Evolutionary conservation across 2,888 invertebrate genomes (phyloP), one percentile per base, ranked within the genome.

Genomic region (Bombyx huttoni): DNA sequence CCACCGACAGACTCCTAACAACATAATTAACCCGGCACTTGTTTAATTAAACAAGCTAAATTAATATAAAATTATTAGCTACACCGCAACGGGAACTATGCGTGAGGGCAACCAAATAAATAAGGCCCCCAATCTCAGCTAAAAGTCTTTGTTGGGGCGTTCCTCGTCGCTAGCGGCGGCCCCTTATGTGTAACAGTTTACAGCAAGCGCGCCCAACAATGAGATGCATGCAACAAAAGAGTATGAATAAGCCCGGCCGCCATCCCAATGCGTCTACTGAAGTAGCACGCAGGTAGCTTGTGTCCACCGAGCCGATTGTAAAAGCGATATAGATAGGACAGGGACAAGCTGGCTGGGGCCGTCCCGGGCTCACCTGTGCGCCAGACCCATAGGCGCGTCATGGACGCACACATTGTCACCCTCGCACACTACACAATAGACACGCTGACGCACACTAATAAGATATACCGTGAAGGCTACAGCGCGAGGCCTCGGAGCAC

Each of bases 351-450:
- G 68, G 68, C 70, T 72, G 71, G 78, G 79, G 81, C 74, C 79
- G 79, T 78, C 77, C 76, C 79, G 80, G 82, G 80, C 85, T 85
- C 75, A 86, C 83, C 83, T 84, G 82, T 75, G 70, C 70, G 67
- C 74, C 70, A 82, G 80, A 79, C 78, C 75, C 70, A 67, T 77
- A 76, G 80, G 79, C 82, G 77, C 81, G 82, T 79, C 81, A 80
- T 65, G 66, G 65, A 53, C 70, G 52, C 78, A 71, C 78, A 74
- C 77, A 56, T 47, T 24, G 50, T 49, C 52, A 54, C 49, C 34
- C 46, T 46, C 47, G 52, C 52, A 51, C 60, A 57, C 63, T 70
- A 49, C 52, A 49, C 50, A 64, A 53, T 52, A 53, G 55, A 54
- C 51, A 51, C 48, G 8, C 24, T 53, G 53, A 52, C 63, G 63